Base-by-base conservation (phyloP, 2,888 invertebrate species). In the Dryocosmus kuriphilus region DNA sequence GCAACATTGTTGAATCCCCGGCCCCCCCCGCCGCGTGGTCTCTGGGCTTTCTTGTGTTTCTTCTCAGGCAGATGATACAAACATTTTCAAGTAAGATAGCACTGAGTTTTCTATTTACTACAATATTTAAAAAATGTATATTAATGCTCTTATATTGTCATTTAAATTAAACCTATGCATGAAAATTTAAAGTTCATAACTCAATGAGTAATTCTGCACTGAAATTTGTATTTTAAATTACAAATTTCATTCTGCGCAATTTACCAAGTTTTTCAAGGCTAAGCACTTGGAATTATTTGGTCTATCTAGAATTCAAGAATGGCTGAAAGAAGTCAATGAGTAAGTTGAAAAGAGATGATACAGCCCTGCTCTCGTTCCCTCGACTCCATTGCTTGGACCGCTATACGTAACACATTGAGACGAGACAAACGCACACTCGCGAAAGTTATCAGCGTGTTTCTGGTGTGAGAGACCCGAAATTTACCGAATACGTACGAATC, bases 361-460 rank as follows among this genome's bases (percentile, higher is more conserved):
- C 71, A 71, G 71, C 71, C 71, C 71, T 71, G 71, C 46, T 71
- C 51, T 46, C 24, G 51, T 30, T 71, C 71, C 71, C 71, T 71
- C 71, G 30, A 71, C 51, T 71, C 71, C 71, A 71, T 71, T 71
- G 41, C 41, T 41, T 14, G 51, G 71, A 51, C 46, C 71, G 27
- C 67, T 67, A 41, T 24, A 38, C 38, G 38, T 38, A 22, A 38
- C 16, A 65, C 38, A 41, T 65, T 4, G 1, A 65, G 16, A 27
- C 8, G 1, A 65, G 16, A 27, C 57, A 74, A 22, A 57, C 22
- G 32, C 55, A 63, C 65, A 55, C 63, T 46, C 30, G 41, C 27
- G 35, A 46, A 57, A 80, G 79, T 76, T 83, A 79, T 83, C 75
- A 81, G 83, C 81, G 80, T 82, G 82, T 79, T 83, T 46, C 27